A percentile compares a stretch with the other conserved stretches of the same genome.
phyloP scores from a whole-genome alignment of 2,113 vertebrate genomes.

The Xerus inauris region DNA sequence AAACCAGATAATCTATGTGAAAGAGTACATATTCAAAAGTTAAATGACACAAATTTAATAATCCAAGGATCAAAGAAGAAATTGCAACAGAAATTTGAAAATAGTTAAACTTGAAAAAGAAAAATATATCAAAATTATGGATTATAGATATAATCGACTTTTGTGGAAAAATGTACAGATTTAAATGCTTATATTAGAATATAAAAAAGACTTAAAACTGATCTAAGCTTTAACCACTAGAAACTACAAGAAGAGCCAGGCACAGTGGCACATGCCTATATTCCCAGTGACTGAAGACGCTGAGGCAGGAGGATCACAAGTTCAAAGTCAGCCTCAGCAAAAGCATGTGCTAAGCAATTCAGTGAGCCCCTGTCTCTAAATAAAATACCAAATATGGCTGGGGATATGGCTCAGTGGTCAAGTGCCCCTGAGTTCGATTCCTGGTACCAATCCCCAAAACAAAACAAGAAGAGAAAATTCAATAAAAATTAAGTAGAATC shows the following conservation, averaged over 20 bases:
- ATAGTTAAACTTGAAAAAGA: neutral
- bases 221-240: neutral
- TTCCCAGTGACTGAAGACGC: no score
- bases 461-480: neutral
- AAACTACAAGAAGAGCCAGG: neutral
- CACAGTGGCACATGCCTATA: neutral
- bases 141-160: neutral
- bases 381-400: no score
- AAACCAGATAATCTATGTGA: neutral
- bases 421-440: no score
- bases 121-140: neutral
- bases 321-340: no score
- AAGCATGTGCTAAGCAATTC: no score
- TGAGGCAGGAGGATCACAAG: no score
- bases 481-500: conserved; percentile 24
- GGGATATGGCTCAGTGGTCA: no score
- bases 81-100: neutral
- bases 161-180: neutral
- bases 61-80: neutral
- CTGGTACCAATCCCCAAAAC: no score
- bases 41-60: neutral
- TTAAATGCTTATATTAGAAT: neutral
- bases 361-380: no score
- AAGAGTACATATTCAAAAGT: neutral
- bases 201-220: neutral